Evolutionary conservation across 1,140 invertebrate species (phyloP).

Genomic region (Cotesia vestalis): DNA sequence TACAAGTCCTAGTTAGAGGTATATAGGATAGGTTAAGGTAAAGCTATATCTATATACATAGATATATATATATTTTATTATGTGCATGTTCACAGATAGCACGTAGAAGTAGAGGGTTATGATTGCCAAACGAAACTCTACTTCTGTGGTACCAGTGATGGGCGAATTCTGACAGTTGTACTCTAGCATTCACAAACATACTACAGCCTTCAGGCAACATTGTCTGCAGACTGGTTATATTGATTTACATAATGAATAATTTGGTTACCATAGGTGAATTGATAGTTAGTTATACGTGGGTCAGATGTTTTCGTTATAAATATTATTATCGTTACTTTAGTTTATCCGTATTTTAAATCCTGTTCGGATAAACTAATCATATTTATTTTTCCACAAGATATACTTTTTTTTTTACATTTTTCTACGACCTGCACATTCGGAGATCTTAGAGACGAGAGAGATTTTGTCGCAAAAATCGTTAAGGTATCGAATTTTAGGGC

Average conservation of each 20-base stretch:
- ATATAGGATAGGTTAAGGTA: constrained; percentile 23
- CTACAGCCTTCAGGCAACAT: neutral
- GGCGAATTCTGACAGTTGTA: constrained; percentile 13
- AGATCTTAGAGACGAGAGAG: no score
- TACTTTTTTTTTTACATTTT: no score
- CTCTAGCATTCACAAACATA: constrained; percentile 1
- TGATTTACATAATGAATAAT: constrained; percentile 21
- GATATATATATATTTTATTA: constrained; percentile 1
- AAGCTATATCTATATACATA: constrained; percentile 12
- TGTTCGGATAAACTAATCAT: neutral
- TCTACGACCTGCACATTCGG: no score
- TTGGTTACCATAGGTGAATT: neutral
- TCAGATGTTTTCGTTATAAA: neutral
- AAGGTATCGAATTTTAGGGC: no score
- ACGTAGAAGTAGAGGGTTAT: neutral
- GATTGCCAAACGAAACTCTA: constrained; percentile 3
- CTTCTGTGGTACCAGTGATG: neutral
- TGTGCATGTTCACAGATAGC: neutral
- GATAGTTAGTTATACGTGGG: neutral
- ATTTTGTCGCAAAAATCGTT: no score
- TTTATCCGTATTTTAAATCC: neutral
- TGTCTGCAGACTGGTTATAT: neutral
- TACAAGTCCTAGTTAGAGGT: constrained; percentile 26
- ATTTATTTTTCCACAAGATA: no score
- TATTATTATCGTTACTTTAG: neutral